Evolutionary conservation across 2,797 vertebrate genomes (phyloP), one percentile per base, ranked within the genome.

Genomic region (Meda fulgida): DNA sequence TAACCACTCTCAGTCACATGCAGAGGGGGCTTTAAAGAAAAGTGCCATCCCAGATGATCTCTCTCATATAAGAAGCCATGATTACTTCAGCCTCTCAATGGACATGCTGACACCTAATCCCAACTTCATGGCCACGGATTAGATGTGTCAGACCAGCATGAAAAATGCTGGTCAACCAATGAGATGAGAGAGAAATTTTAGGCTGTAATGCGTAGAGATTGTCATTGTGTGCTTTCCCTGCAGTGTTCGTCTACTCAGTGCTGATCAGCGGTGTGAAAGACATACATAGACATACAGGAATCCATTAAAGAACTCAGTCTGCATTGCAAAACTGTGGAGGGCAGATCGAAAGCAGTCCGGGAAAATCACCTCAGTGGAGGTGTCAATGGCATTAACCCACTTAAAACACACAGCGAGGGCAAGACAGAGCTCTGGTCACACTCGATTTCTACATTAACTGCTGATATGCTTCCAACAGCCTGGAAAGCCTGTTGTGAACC

Each of bases 101-200:
- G 63, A 82, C 31, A 78, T 58, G 21, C 43, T 46, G 29, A 48
- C 78, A 75, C 23, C n/a, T 69, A 69, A 67, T 69, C 38, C 36
- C 79, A 84, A 55, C 73, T 78, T 78, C 82, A 55, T 78, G 48
- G 31, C n/a, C 19, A 19, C 43, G 63, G 46, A 84, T 84, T 66
- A 43, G 34, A 77, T 3, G 3, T 78, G 73, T 84, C 73, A 77
- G 63, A 53, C 36, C 63, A 60, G 26, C 38, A 46, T 84, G 65
- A 84, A 70, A 77, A 84, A 84, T 43, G 1, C n/a, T n/a, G n/a
- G n/a, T n/a, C 26, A 40, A 43, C 21, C 18, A 34, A 55, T 53
- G 14, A 60, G 19, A 29, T 72, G 19, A 58, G 4, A 72, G 19
- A 46, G 11, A 26, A 63, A 31, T 11, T 60, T 71, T 2, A 21